Conservation (phyloP, 2,113 vertebrate species). For the Halichoerus grypus region DNA sequence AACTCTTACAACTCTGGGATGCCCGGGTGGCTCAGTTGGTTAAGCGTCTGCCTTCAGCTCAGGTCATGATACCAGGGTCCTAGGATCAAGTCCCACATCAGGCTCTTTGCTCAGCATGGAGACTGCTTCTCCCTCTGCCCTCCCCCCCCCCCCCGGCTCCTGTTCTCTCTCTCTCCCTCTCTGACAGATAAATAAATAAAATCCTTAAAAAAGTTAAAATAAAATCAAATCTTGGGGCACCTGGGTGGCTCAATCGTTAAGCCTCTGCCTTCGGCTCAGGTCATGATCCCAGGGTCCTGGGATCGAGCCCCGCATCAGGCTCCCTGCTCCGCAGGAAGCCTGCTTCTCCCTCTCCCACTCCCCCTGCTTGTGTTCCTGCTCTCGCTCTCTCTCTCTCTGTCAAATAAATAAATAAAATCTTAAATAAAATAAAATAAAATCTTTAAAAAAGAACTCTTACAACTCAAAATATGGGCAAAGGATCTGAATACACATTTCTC, state of each 20-base stretch:
- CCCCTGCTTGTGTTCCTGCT: background rate
- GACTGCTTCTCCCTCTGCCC: background rate
- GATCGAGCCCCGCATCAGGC: background rate
- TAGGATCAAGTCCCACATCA: background rate
- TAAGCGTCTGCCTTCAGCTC: background rate
- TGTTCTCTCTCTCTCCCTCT: background rate
- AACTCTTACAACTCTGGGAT: background rate
- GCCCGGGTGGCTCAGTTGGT: background rate
- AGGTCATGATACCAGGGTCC: background rate
- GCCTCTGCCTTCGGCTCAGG: background rate
- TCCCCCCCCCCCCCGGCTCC: background rate
- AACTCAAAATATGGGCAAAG: background rate
- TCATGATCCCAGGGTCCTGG: background rate
- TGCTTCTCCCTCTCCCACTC: background rate
- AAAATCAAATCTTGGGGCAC: background rate
- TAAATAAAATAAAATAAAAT: background rate
- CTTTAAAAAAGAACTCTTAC: background rate
- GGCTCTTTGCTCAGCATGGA: background rate
- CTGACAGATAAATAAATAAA: background rate
- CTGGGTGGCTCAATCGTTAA: background rate
- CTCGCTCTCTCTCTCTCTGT: background rate
- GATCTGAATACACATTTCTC: constrained; percentile 33
- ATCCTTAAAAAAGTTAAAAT: background rate
- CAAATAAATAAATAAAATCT: background rate
- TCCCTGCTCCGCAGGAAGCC: background rate